Evolutionary conservation across 2,888 invertebrate species (phyloP), one percentile per base, ranked within the genome.

Genomic region (Nomada goodeniana): DNA sequence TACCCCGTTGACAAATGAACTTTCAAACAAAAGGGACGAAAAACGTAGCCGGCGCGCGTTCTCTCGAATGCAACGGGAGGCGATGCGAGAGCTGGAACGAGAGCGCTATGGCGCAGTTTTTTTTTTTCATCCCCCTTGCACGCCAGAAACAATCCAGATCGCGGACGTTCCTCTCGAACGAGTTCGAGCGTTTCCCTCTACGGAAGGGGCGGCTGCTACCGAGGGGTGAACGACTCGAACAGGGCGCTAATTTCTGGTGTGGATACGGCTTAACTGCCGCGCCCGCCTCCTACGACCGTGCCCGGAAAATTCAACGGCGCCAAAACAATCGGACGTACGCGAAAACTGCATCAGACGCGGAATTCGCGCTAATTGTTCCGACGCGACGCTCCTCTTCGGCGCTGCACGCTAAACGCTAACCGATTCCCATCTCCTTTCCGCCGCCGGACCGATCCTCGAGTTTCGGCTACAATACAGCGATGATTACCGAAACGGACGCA

Each of bases 291-390:
- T 57, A 61, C 77, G 71, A 55, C 52, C 50, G 73, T 77, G 75
- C 65, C 68, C 77, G 82, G 82, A 81, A 81, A 84, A 82, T 83
- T 86, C 82, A 83, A 84, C 84, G 85, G 80, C 79, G 88, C 82
- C 87, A 86, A 90, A 91, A 91, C 90, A 90, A 91, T 91, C 89
- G 89, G 82, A 79, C 85, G 87, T 88, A 91, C 90, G 89, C 87
- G 91, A 90, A 91, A 92, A 92, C 90, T 91, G 91, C 91, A 91
- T 91, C 91, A 89, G 87, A 86, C 88, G 75, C 70, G 85, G 86
- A 92, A 92, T 90, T 91, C 84, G 60, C 89, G 81, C 85, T 91
- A 91, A 91, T 91, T 91, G 91, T 90, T 89, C 89, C 86, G 78
- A 74, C 86, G 60, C 9, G n/a, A 15, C 63, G 13, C 57, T 80